phyloP scores from a whole-genome alignment of 2,797 vertebrate genomes.

The Adrianichthys oophorus region DNA sequence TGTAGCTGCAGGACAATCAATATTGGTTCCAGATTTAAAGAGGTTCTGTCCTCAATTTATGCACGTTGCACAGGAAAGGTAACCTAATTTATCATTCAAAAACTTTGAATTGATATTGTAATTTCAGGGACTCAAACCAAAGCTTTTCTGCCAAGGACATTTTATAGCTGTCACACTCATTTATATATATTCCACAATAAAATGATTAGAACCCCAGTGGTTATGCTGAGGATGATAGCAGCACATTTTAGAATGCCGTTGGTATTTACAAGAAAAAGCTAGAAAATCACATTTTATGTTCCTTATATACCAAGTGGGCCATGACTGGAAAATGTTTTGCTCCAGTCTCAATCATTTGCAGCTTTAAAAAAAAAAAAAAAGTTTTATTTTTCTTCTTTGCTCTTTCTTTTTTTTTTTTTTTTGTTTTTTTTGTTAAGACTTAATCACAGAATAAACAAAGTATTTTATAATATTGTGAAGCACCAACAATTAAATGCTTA shows the following conservation, averaged over 20 bases:
- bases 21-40: constrained; percentile 10
- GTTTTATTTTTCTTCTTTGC: too few species aligned
- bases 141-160: constrained; percentile 2
- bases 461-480: too few species aligned
- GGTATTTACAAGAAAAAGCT: constrained; percentile 7
- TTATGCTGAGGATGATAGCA: constrained; percentile 5
- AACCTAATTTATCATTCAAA: constrained; percentile 18
- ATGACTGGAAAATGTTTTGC: not conserved
- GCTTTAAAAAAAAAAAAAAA: too few species aligned
- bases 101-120: constrained; percentile 9
- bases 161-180: not conserved
- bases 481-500: too few species aligned
- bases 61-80: not conserved
- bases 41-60: constrained; percentile 4
- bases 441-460: too few species aligned
- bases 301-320: not conserved
- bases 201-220: constrained; percentile 6
- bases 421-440: too few species aligned
- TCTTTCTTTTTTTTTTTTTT: too few species aligned
- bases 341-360: not conserved
- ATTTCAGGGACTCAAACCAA: constrained; percentile 1
- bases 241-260: constrained; percentile 6
- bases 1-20: constrained; percentile 11
- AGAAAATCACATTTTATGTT: not conserved
- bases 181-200: constrained; percentile 2